Base-by-base conservation (phyloP, 2,888 invertebrate species). In the Cantharis rustica region DNA sequence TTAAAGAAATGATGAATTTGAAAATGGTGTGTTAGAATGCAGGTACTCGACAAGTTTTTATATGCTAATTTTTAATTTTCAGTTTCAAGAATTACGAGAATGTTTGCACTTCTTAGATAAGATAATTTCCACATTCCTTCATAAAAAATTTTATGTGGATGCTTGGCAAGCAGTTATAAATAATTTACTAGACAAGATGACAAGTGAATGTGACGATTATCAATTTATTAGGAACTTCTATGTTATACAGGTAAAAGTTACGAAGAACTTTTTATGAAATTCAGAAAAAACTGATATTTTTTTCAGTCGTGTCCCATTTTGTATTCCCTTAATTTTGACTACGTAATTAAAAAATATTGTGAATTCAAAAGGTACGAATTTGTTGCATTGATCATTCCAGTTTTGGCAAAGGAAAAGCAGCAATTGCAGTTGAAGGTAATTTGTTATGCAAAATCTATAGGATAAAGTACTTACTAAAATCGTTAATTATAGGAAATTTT, bases 291-390 rank as follows among this genome's bases (percentile, higher is more conserved):
- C 79, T 17, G 23, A 9, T 23, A 20, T 20, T 73, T 75, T 76
- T 84, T 83, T 72, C 69, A 86, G 85, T 79, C 84, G 17, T 87
- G 87, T 79, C 87, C 87, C n/a, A 84, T 86, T 17, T 75, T 85
- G 63, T 81, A 81, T 76, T 82, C 80, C 4, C 72, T 87, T n/a
- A 81, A 85, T 78, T 82, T 86, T 23, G 82, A 84, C 61, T 79
- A 79, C n/a, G 79, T 81, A 15, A 76, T 84, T n/a, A 78, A 84
- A 63, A 82, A 79, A 68, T 86, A 83, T 66, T 75, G 84, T 1
- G 68, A 81, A 73, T 47, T 80, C 9, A 79, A 81, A 68, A 82
- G 82, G 75, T 73, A 66, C 16, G 83, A 82, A 66, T 83, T 84
- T 73, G 84, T 84, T 13, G 83, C 83, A 2, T 71, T 86, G 27